These are phyloP conservation scores for Cancer borealis DNA, from an alignment of 2,888 invertebrate genomes.

Conservation along the genomic window DNA sequence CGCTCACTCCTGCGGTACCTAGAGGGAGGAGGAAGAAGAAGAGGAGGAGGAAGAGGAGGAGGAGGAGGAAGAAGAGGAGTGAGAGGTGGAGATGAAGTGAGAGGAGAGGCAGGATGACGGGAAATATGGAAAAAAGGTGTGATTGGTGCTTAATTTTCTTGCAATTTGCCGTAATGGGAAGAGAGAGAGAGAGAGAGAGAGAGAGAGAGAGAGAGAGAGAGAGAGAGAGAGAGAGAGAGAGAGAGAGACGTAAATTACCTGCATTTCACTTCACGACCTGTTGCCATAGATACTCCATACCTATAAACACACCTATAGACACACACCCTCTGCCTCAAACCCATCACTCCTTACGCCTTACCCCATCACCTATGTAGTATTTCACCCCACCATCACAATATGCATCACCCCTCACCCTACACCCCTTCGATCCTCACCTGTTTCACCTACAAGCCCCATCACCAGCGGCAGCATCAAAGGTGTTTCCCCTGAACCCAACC, in stretches of 20 bases:
- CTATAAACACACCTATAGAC: too few species aligned
- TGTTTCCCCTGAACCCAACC: background rate
- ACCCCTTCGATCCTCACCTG: background rate
- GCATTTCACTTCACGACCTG: too few species aligned
- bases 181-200: background rate
- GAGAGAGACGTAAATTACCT: too few species aligned
- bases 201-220: conserved; percentile 37
- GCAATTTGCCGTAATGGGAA: conserved; percentile 16
- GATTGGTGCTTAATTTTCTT: background rate
- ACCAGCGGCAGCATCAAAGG: conserved; percentile 13
- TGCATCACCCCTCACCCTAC: background rate
- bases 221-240: background rate
- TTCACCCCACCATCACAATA: background rate
- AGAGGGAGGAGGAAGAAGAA: background rate
- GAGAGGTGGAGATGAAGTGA: background rate
- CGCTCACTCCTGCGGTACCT: background rate
- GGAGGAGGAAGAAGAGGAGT: background rate
- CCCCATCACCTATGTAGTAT: background rate
- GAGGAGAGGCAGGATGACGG: background rate
- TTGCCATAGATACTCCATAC: too few species aligned
- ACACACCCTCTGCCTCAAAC: too few species aligned
- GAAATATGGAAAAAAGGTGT: background rate
- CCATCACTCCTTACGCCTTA: background rate
- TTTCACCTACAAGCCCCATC: background rate
- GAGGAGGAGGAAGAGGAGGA: background rate